These are phyloP conservation scores for Cetonia aurata DNA, from an alignment of 2,888 invertebrate species.

Conservation along the genomic window DNA sequence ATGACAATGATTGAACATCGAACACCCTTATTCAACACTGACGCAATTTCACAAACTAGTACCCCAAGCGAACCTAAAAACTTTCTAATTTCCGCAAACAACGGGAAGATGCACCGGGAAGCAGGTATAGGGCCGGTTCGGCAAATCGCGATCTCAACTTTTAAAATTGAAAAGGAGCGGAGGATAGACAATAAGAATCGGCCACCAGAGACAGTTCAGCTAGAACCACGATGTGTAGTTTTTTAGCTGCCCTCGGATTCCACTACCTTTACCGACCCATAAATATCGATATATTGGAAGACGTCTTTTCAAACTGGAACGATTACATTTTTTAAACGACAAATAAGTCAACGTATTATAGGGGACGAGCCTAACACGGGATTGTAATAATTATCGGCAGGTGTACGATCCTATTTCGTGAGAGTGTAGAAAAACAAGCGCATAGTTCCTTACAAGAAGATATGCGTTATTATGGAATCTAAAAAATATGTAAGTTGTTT, in stretches of 20 bases:
- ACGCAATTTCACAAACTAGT: conserved; percentile 11
- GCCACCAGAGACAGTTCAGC: conserved; percentile 55
- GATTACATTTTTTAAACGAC: conserved; percentile 1
- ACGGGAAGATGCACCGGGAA: conserved; percentile 1
- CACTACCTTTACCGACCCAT: conserved; percentile 52
- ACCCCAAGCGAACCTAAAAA: conserved; percentile 16
- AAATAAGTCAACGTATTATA: background rate
- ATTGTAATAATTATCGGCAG: no score
- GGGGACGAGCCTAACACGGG: no score
- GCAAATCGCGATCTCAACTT: conserved; percentile 27
- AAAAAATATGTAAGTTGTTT: no score
- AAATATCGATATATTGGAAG: conserved; percentile 54
- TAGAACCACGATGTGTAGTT: conserved; percentile 54
- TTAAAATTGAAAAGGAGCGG: conserved; percentile 35
- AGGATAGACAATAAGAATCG: conserved; percentile 53
- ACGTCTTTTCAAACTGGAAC: background rate
- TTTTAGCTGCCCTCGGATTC: conserved; percentile 51
- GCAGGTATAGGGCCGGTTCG: conserved; percentile 6
- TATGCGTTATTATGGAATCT: no score
- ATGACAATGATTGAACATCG: background rate
- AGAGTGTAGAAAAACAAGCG: no score
- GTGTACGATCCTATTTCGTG: no score
- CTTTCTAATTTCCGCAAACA: conserved; percentile 41
- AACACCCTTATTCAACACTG: background rate
- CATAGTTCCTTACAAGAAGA: no score